Base-by-base conservation (phyloP, 2,888 invertebrate species). In the Drosophila eohydei region DNA sequence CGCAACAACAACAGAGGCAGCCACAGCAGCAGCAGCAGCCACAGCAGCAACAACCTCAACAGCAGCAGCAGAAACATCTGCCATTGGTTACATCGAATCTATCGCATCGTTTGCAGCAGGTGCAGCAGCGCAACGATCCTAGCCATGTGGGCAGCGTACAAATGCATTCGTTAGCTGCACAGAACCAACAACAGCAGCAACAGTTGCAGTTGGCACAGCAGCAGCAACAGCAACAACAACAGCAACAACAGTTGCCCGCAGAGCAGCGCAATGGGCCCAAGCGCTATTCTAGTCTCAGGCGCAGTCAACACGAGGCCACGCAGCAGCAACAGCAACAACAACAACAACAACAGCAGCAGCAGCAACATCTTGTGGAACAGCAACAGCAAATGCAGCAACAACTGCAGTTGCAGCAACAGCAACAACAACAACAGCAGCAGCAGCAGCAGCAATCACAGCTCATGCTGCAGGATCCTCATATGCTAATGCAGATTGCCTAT, bases 251-350 rank as follows among this genome's bases (percentile, higher is more conserved):
- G 57, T 50, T 77, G 71, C 91, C 93, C 64, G 92, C 93, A 71
- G 93, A 93, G 81, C 91, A 92, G 50, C 91, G 90, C 69, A 92
- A 92, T 28, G 93, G 94, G 74, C 94, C 95, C 9, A 96, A 96
- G 85, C 93, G 96, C 30, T 96, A 96, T 90, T 96, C 96, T 4
- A 95, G 95, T 65, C 94, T 95, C 81, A 93, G 96, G 34, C 90
- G 92, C 28, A 86, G 91, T 4, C 92, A 92, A 64, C 92, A 92
- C 57, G 92, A 92, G 63, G 81, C 85, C 2, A 64, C 72, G 9
- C 81, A 76, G 28, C 82, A 73, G 66, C 81, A 74, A 52, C 90
- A 67, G 51, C 90, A 77, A 14, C 83, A 89, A 21, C 89, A 89
- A 54, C 36, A 36, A 54, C 36, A 36, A 12, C 78, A 74, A 34